These are phyloP conservation scores for Drosophila fulvimacula DNA, from an alignment of 2,888 invertebrate species.

Conservation along the genomic window DNA sequence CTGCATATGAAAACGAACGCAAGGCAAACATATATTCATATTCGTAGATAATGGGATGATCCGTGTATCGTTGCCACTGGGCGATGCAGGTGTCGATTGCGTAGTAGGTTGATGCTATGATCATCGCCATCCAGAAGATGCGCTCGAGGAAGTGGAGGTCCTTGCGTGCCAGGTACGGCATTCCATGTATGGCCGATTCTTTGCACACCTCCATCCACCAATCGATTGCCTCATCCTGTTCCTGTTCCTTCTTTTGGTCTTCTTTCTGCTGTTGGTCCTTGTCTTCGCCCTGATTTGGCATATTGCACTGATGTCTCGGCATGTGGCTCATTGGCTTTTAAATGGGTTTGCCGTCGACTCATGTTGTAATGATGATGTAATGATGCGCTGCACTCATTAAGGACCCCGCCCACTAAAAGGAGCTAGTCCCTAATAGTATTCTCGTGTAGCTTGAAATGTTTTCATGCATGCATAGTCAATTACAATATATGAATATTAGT, in stretches of 20 bases:
- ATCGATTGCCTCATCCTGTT: conserved; percentile 4
- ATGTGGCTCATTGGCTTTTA: conserved; percentile 17
- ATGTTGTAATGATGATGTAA: conserved; percentile 13
- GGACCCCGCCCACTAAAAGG: conserved; percentile 1
- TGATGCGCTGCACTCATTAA: conserved; percentile 19
- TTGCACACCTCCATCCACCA: conserved; percentile 66
- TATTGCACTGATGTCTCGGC: conserved; percentile 37
- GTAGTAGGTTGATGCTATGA: conserved; percentile 69
- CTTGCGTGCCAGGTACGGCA: conserved; percentile 75
- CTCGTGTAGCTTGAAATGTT: conserved; percentile 25
- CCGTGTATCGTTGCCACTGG: conserved; percentile 85
- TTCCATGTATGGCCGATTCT: conserved; percentile 81
- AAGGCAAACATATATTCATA: conserved; percentile 85
- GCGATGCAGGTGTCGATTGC: conserved; percentile 72
- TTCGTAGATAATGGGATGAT: conserved; percentile 86
- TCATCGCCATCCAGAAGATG: conserved; percentile 72
- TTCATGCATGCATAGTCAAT: conserved; percentile 67
- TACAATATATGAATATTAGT: conserved; percentile 8
- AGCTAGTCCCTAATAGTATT: conserved; percentile 40
- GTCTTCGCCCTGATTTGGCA: conserved; percentile 31
- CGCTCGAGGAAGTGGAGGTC: conserved; percentile 79
- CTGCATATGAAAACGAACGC: conserved; percentile 85
- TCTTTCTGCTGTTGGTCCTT: background rate
- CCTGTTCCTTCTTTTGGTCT: background rate
- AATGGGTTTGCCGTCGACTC: background rate